These are phyloP conservation scores for Solen grandis DNA, from an alignment of 1,140 invertebrate genomes.

Conservation along the genomic window DNA sequence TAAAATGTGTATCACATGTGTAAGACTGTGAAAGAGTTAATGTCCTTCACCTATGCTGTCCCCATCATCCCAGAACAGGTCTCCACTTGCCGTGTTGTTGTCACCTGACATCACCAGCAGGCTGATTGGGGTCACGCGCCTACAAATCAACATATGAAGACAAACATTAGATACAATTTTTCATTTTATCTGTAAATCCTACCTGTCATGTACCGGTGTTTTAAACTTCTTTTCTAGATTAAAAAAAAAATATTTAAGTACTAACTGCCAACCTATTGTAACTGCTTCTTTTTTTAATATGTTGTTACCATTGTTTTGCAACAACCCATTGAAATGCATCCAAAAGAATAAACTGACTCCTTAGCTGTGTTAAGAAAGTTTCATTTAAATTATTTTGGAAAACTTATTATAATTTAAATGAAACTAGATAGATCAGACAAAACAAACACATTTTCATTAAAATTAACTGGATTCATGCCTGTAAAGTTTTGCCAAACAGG, in stretches of 20 bases:
- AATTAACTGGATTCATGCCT: too few relatives aligned
- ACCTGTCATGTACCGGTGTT: not conserved
- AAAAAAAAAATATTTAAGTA: not conserved
- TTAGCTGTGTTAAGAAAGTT: too few relatives aligned
- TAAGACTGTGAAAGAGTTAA: not conserved
- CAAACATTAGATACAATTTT: not conserved
- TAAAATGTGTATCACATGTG: not conserved
- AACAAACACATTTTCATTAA: too few relatives aligned
- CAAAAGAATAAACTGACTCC: too few relatives aligned
- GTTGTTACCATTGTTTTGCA: too few relatives aligned
- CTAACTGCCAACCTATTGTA: too few relatives aligned
- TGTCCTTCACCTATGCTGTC: constrained; percentile 65
- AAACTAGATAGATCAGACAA: too few relatives aligned
- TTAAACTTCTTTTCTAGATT: not conserved
- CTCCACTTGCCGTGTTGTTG: constrained; percentile 66
- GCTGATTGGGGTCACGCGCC: constrained; percentile 65
- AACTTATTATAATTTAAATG: too few relatives aligned
- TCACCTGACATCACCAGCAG: constrained; percentile 76
- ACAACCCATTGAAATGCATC: too few relatives aligned
- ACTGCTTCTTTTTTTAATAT: too few relatives aligned
- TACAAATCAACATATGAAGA: not conserved
- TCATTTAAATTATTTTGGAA: too few relatives aligned
- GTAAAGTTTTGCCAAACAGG: too few relatives aligned
- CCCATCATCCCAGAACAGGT: constrained; percentile 80
- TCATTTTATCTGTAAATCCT: not conserved